Evolutionary conservation across 2,797 vertebrate species (phyloP), one percentile per base, ranked within the genome.

Genomic region (Chrysolophus pictus): DNA sequence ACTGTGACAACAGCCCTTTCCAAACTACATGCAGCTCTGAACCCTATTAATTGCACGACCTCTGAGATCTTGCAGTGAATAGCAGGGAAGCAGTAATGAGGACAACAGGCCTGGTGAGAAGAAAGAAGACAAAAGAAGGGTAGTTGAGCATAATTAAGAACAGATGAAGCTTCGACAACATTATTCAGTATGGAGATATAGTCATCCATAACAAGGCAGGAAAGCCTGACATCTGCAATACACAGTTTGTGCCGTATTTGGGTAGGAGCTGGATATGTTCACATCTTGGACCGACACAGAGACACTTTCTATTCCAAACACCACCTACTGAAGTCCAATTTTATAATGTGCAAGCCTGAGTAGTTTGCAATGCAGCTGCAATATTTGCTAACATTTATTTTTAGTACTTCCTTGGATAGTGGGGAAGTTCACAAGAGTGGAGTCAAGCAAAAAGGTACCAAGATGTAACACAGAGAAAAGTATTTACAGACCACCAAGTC

Each of bases 81-180:
- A 81, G 83, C 90, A 86, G 44, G 3, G 33, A 86, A 55, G 77
- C 85, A 72, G 39, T 96, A 95, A 96, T 92, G 89, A 96, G 92
- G 87, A 72, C 6, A 1, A 41, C 44, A 22, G 29, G 67, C 79
- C 82, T 78, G 63, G 89, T 51, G 76, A 91, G 73, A 85, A 94
- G 67, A 8, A 83, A 33, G 22, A 69, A 81, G 73, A 94, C 94
- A 96, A 96, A 96, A 87, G 91, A 28, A 81, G 82, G 8, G 11
- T 67, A 92, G 94, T 93, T 67, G 82, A 47, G 51, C 83, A 1
- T 95, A 93, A 95, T 89, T 89, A 92, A 41, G 87, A 95, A 73
- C 96, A 95, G 94, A 94, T 87, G 92, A 91, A 93, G 87, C 73
- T 35, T 18, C 72, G 82, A 81, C 41, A 85, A 93, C 6, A 0